Conservation (phyloP, 1,140 invertebrate species). For the Drosophila virilis region DNA sequence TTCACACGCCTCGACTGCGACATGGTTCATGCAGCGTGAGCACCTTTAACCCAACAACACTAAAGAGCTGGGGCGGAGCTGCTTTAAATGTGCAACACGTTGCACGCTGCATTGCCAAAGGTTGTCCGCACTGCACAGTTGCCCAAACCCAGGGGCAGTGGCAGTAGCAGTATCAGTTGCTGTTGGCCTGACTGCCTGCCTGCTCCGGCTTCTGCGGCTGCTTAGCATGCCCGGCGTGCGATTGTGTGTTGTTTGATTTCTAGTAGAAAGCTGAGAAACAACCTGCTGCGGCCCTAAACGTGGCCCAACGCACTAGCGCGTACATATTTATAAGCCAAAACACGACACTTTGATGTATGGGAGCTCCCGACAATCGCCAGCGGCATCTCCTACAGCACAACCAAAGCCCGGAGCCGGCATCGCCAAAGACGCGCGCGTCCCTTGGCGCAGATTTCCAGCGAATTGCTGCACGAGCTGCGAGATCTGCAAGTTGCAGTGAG, state of each 20-base stretch:
- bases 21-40: background rate
- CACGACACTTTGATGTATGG: constrained; percentile 76
- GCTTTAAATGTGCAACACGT: constrained; percentile 50
- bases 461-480: constrained; percentile 49
- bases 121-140: background rate
- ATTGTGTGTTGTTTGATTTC: constrained; percentile 44
- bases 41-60: constrained; percentile 30
- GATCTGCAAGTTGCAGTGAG: background rate
- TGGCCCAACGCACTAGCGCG: background rate
- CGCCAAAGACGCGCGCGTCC: constrained; percentile 45
- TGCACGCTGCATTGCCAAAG: constrained; percentile 22
- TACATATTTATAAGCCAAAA: constrained; percentile 73
- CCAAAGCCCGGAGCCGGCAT: background rate
- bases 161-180: background rate
- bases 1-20: constrained; percentile 55
- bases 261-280: constrained; percentile 41
- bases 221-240: constrained; percentile 46
- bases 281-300: constrained; percentile 19
- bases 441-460: constrained; percentile 47
- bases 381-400: constrained; percentile 34
- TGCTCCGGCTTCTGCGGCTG: constrained; percentile 3
- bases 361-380: constrained; percentile 34
- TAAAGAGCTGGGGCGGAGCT: background rate
- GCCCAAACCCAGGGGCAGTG: background rate
- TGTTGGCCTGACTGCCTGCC: too few species aligned